Evolutionary conservation across 2,797 vertebrate species (phyloP).

Genomic region (Nothura maculosa): DNA sequence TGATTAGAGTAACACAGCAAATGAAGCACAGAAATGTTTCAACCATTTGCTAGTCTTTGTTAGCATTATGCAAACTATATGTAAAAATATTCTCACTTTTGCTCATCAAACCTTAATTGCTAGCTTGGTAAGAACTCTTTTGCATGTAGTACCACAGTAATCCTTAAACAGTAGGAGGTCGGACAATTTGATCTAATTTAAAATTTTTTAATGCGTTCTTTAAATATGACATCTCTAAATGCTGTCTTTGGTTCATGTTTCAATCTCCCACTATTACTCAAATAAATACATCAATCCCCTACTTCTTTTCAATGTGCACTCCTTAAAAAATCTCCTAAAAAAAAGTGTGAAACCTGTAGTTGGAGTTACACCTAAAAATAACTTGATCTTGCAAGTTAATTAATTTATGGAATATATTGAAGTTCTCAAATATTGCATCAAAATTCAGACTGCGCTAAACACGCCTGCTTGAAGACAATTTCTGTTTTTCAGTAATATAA

Average conservation of each 20-base stretch:
- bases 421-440: neutral
- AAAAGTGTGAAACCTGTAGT: neutral
- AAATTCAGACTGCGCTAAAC: neutral
- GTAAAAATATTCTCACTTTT: neutral
- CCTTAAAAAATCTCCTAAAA: neutral
- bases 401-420: neutral
- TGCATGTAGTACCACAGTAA: neutral
- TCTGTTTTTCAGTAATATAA: neutral
- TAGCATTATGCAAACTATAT: too few species aligned
- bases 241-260: neutral
- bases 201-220: neutral
- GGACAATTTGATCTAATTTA: neutral
- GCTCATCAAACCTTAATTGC: neutral
- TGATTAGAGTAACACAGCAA: too few species aligned
- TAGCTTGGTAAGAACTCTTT: neutral
- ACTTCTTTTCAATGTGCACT: rapidly evolving
- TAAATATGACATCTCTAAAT: neutral
- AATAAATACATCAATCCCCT: neutral
- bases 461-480: neutral
- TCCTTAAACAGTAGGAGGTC: neutral
- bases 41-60: too few species aligned
- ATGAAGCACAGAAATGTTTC: too few species aligned
- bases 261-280: neutral
- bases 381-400: rapidly evolving
- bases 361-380: neutral